Base-by-base conservation (phyloP, 2,888 invertebrate genomes). In the Apotomis capreana region DNA sequence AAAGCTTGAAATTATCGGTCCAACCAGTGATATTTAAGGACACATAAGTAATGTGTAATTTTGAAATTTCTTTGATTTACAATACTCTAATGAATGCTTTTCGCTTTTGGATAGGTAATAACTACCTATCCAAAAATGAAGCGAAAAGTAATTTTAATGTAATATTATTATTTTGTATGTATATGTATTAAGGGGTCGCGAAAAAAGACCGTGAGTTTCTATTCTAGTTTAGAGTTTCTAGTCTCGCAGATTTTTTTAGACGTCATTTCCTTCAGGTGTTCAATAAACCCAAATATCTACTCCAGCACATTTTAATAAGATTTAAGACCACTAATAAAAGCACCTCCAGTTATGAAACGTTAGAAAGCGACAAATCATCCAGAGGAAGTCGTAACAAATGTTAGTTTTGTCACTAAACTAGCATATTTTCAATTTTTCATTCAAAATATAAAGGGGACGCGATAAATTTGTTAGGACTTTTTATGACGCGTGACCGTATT, bases 201-300 rank as follows among this genome's bases (percentile, higher is more conserved):
- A 15, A 15, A 15, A 15, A 15, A 1, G 15, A 26, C 26, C 26
- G 26, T 15, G 15, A 15, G 15, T 26, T 26, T 26, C 26, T 44
- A 8, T 44, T 8, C 44, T 5, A 8, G 5, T 3, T 44, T 44
- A 44, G 8, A 44, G 8, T 6, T 26, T 46, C 13, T 5, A 9
- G 15, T 8, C 13, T 3, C 10, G 12, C 57, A 3, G 12, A 26
- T 12, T 12, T 49, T 46, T 10, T 9, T 49, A 49, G 8, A 8
- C 49, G 49, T 8, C 49, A 87, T 87, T 86, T 87, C 51, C 49
- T 46, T 6, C 63, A 63, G 63, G 52, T 63, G n/a, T 36, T 13
- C 26, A 54, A 26, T 37, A 51, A 67, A 49, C 49, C 52, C 5
- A 59, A 59, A 52, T 59, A 68, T 59, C 40, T 59, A 58, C 8